These are phyloP conservation scores for Heliconius erato DNA, from an alignment of 2,888 invertebrate species.

Conservation along the genomic window DNA sequence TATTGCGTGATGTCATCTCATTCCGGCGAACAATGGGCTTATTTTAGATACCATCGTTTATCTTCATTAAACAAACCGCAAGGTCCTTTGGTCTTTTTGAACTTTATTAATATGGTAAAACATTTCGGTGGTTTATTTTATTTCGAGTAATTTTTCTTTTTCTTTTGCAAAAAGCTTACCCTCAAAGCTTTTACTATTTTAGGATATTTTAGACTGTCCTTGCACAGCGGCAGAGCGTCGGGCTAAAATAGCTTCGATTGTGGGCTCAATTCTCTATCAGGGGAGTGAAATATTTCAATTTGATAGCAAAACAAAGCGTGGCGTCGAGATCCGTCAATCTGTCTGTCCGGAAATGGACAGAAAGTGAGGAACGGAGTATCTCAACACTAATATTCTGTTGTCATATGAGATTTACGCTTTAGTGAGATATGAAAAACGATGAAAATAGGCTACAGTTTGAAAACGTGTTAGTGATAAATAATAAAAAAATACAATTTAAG, in stretches of 20 bases:
- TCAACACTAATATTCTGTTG: no score
- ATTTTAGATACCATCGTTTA: slow-evolving; percentile 41
- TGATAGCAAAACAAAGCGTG: background rate
- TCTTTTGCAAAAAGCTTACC: background rate
- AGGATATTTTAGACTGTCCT: no score
- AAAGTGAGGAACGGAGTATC: no score
- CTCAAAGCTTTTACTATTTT: background rate
- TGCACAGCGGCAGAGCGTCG: no score
- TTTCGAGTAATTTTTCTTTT: background rate
- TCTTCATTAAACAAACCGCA: slow-evolving; percentile 42
- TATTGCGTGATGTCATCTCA: slow-evolving; percentile 48
- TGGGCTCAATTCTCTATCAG: background rate
- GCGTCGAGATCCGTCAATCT: no score
- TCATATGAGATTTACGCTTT: no score
- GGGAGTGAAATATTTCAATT: background rate
- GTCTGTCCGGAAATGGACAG: no score
- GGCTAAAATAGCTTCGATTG: background rate
- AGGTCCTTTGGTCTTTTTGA: slow-evolving; percentile 35
- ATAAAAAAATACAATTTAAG: no score
- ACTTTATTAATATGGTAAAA: slow-evolving; percentile 32
- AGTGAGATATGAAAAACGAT: no score
- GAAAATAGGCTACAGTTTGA: no score
- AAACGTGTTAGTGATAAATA: no score
- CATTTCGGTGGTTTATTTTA: slow-evolving; percentile 9
- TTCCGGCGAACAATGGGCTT: slow-evolving; percentile 39